Evolutionary conservation across 2,888 invertebrate genomes (phyloP), one percentile per base, ranked within the genome.

Genomic region (Drosophila aldrichi): DNA sequence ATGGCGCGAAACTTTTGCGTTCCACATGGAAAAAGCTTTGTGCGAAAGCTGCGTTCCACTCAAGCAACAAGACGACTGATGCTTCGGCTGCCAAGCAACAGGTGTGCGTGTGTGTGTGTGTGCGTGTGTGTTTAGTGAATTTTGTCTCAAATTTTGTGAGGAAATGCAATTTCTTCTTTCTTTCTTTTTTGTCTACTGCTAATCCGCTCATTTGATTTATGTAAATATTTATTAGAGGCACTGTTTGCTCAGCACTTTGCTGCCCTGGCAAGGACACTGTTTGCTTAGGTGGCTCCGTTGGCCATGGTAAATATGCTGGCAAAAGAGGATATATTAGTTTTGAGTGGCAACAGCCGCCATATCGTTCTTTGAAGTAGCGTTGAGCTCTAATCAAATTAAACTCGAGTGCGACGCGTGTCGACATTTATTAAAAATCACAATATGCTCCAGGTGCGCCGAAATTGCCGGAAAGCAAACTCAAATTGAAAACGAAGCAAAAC

Each of bases 381-480:
- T 32, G 16, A 34, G 29, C 40, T 51, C 69, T 85, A 81, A 86
- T 87, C 82, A 89, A 85, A 87, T 87, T 85, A 89, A 85, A 72
- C 72, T 77, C 60, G 61, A 87, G 86, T 74, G 74, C 44, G 68
- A 60, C 71, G 56, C 70, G 62, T 57, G 70, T 58, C 57, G 77
- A 74, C 72, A 82, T 77, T 83, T 81, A 90, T 88, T 90, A 81
- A 90, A 88, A 88, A 87, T 78, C 81, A 76, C 88, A 89, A 88
- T 82, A 76, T 67, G 60, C 75, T 52, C 41, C 66, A 68, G 69
- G 61, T 56, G 78, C 63, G 52, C 22, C 52, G 20, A 52, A 65
- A 61, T 66, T 74, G 61, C 64, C 69, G 41, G 36, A 58, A 43
- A 68, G 60, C 51, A 43, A 25, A 40, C 44, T 36, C 46, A 71